Evolutionary conservation across 1,140 invertebrate genomes (phyloP).

Genomic region (Anoplolepis gracilipes): DNA sequence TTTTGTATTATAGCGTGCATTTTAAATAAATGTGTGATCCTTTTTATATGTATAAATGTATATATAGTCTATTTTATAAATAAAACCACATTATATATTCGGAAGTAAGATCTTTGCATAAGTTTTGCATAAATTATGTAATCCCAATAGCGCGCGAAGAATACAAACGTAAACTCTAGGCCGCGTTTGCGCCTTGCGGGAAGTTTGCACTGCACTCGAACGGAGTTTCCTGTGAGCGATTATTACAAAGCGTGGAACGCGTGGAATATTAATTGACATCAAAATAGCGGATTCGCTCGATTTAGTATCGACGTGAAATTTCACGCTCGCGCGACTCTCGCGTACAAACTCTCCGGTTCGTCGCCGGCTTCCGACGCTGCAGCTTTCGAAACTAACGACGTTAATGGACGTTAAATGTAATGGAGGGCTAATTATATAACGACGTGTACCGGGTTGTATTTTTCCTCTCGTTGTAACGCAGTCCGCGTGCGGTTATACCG

Average conservation of each 20-base stretch:
- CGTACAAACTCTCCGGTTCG: not conserved
- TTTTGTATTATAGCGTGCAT: not conserved
- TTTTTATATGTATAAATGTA: not conserved
- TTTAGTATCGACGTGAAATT: conserved; percentile 53
- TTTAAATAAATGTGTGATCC: not conserved
- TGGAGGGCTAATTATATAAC: conserved; percentile 59
- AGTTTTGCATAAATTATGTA: not conserved
- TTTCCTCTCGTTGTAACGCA: conserved; percentile 36
- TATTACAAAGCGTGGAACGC: conserved; percentile 37
- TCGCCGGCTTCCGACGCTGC: no score
- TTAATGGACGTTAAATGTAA: conserved; percentile 60
- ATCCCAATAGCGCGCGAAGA: not conserved
- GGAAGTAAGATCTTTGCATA: not conserved
- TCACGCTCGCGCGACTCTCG: conserved; percentile 10
- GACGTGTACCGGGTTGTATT: conserved; percentile 44
- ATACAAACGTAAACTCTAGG: conserved; percentile 2
- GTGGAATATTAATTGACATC: conserved; percentile 61
- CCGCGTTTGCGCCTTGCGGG: not conserved
- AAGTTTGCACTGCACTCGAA: conserved; percentile 27
- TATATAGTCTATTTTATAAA: not conserved
- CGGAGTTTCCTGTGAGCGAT: conserved; percentile 46
- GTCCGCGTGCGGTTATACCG: conserved; percentile 32
- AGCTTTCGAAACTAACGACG: conserved; percentile 35
- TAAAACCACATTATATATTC: not conserved
- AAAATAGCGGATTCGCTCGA: conserved; percentile 54